phyloP scores from a whole-genome alignment of 2,113 vertebrate genomes.

The Gallinago paraguaiae region DNA sequence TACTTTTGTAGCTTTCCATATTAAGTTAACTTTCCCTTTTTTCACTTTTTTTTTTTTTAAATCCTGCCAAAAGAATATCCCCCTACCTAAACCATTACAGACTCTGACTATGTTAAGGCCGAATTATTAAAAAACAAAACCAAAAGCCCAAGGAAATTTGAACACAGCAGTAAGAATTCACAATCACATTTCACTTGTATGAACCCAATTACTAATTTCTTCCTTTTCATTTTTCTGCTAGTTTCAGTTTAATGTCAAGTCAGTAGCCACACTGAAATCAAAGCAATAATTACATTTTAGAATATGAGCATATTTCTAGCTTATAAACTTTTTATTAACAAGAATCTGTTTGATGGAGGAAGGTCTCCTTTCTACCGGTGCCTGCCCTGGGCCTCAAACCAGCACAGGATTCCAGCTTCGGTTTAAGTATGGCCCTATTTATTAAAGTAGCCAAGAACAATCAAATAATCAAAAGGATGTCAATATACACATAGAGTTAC shows the following conservation, averaged over 20 bases:
- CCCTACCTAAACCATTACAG: not conserved
- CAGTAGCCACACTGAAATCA: not conserved
- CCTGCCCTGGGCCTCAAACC: not conserved
- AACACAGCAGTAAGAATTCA: not conserved
- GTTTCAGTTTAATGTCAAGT: not conserved
- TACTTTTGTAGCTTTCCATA: conserved; percentile 73
- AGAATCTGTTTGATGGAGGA: not conserved
- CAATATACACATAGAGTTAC: accelerated
- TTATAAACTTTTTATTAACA: not conserved
- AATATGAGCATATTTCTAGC: not conserved
- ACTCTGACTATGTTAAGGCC: not conserved
- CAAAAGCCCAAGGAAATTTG: not conserved
- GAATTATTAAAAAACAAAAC: not conserved
- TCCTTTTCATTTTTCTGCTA: not conserved
- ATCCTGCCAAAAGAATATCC: not conserved
- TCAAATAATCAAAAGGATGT: not conserved
- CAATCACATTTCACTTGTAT: not conserved
- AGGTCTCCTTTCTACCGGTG: not conserved
- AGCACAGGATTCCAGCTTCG: not conserved
- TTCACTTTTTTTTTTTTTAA: not conserved
- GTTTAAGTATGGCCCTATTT: not conserved
- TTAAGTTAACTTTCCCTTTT: conserved; percentile 70
- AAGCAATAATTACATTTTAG: not conserved
- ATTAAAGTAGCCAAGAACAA: not conserved
- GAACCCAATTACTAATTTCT: not conserved